These are phyloP conservation scores for Drosophila acutilabella DNA, from an alignment of 2,888 invertebrate genomes.

Conservation along the genomic window DNA sequence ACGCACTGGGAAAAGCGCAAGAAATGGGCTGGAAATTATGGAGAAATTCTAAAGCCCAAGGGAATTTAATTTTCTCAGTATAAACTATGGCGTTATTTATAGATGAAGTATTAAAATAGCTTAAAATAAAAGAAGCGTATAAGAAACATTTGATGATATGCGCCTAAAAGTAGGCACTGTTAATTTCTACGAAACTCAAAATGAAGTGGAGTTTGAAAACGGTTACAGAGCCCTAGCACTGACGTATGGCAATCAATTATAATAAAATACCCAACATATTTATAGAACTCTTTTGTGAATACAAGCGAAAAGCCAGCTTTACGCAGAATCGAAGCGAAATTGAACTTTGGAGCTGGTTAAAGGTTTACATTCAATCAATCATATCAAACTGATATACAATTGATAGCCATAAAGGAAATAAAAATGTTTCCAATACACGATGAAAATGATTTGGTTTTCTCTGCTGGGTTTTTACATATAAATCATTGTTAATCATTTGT, in stretches of 20 bases:
- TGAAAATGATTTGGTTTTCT: constrained; percentile 33
- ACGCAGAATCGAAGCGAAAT: background rate
- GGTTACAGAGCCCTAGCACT: background rate
- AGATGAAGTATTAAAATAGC: background rate
- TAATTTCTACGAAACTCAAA: background rate
- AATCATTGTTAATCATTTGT: constrained; percentile 64
- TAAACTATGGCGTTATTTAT: background rate
- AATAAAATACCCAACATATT: background rate
- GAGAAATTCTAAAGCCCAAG: background rate
- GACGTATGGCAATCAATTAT: background rate
- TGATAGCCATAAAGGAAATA: background rate
- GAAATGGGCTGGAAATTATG: background rate
- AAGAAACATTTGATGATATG: too few species aligned
- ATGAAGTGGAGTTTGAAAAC: background rate
- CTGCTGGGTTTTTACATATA: constrained; percentile 45
- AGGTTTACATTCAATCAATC: constrained; percentile 5
- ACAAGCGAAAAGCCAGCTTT: background rate
- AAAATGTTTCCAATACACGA: constrained; percentile 12
- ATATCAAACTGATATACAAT: constrained; percentile 10
- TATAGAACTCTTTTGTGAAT: background rate
- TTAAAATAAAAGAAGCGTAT: background rate
- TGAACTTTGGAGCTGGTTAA: constrained; percentile 3
- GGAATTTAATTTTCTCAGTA: background rate
- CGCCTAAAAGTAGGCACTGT: background rate
- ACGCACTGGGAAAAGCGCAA: constrained; percentile 2